Evolutionary conservation across 2,797 vertebrate species (phyloP), one percentile per base, ranked within the genome.

Genomic region (Chaenodraco wilsoni): DNA sequence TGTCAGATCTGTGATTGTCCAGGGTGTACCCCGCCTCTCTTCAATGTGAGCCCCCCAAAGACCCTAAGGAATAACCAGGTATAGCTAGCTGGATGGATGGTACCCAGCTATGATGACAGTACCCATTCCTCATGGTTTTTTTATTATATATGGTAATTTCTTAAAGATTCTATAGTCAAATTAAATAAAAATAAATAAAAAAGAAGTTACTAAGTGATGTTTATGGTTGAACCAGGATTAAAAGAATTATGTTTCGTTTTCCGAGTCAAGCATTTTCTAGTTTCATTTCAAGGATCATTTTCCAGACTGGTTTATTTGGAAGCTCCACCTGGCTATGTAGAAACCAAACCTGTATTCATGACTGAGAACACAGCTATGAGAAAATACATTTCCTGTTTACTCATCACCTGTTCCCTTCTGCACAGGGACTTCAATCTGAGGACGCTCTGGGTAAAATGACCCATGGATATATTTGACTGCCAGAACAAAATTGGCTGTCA

Each of bases 381-480:
- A 8, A 57, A 45, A 40, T 64, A 37, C 23, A 63, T 78, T 78
- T 69, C 60, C 59, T 62, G 59, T 17, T 51, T 70, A 74, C 52
- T 31, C 15, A 55, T 73, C 21, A 54, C 65, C 37, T 61, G 17
- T 63, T 49, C 43, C 9, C 19, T 48, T 0, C 27, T 16, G 62
- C 46, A 37, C 44, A 54, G 14, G 31, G 55, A 69, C 63, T 70
- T 82, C 12, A 27, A 23, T 50, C 58, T 76, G 59, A 73, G 50
- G 62, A 71, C 59, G 37, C 66, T n/a, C 49, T 43, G 31, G 0
- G 44, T 74, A 75, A 90, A 74, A 81, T 69, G 79, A 89, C 74
- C 75, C 62, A 48, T 75, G 48, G 44, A 74, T 66, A 43, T 44
- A 45, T 85, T 70, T 48, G 46, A 72, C 65, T 70, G 56, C 72